Conservation (phyloP, 1,140 invertebrate species). For the Diorhabda elongata region DNA sequence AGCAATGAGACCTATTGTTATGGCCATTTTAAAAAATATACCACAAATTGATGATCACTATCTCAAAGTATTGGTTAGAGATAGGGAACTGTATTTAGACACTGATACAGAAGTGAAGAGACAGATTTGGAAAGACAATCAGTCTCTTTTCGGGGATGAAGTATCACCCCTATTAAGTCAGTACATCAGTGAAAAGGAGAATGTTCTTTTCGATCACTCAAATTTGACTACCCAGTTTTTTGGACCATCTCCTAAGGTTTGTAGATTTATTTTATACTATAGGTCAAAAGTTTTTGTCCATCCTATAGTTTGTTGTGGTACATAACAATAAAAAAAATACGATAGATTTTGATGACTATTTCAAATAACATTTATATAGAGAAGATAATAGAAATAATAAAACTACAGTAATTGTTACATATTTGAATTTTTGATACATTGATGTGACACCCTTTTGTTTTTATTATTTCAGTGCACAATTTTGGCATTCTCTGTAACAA, state of each 20-base stretch:
- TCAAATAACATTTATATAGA: too few relatives aligned
- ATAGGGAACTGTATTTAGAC: conserved; percentile 89
- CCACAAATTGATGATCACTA: conserved; percentile 92
- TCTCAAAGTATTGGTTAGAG: conserved; percentile 78
- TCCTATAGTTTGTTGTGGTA: too few relatives aligned
- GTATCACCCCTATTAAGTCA: conserved; percentile 90
- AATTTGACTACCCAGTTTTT: conserved; percentile 89
- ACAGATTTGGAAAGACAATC: conserved; percentile 98
- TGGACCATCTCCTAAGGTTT: conserved; percentile 82
- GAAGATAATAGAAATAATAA: too few relatives aligned
- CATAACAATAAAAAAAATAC: too few relatives aligned
- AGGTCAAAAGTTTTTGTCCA: too few relatives aligned
- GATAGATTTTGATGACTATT: too few relatives aligned
- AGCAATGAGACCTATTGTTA: conserved; percentile 89
- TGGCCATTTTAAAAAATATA: conserved; percentile 90
- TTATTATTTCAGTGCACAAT: too few relatives aligned
- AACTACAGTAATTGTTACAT: too few relatives aligned
- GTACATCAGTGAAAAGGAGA: conserved; percentile 91
- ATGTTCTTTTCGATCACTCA: conserved; percentile 84
- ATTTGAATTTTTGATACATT: too few relatives aligned
- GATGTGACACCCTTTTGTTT: too few relatives aligned
- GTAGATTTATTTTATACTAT: neutral
- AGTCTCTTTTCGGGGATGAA: conserved; percentile 94
- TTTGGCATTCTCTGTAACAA: too few relatives aligned
- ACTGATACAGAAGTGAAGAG: conserved; percentile 95